Base-by-base conservation (phyloP, 2,797 vertebrate genomes). In the Lepus townsendii region DNA sequence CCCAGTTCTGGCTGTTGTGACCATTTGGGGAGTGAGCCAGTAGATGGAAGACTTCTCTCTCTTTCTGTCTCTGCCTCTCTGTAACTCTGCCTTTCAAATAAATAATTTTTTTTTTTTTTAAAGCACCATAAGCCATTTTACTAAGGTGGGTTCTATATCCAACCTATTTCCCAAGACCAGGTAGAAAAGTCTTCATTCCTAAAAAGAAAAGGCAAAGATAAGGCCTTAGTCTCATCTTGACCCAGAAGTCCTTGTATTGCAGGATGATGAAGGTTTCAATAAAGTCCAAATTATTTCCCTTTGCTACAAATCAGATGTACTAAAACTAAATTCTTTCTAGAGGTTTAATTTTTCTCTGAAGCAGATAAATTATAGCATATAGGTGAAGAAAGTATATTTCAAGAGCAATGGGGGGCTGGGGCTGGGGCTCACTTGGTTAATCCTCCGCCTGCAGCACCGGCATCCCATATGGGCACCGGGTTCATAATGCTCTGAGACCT, bases 281-380 rank as follows among this genome's bases (percentile, higher is more conserved):
- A 94, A 94, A 24, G 16, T 42, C 77, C 77, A 35, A 85, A 88
- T 32, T 50, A 79, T 27, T 77, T 82, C 57, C 50, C 35, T 93
- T 66, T 60, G 47, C 52, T 82, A 77, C 52, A 47, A 35, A 47
- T 88, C 20, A 73, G 30, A 71, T 71, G 65, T 93, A 83, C 32
- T 88, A 63, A 89, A 76, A 77, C 26, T 57, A 89, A 83, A 35
- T 16, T 91, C 85, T 68, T 83, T 35, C 47, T 24, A 63, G 24
- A 71, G 17, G 47, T 72, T 66, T 85, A 32, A 66, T 62, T 60
- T n/a, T 32, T 65, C 83, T 83, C 68, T 88, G 47, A 93, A 94
- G 38, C 35, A 88, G 7, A 11, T 35, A 26, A 85, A 54, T 32
- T 38, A 78, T 13, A 88, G 72, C 13, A 42, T 71, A 68, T 19